These are phyloP conservation scores for Thryonomys swinderianus DNA, from an alignment of 2,113 vertebrate genomes.

Conservation along the genomic window DNA sequence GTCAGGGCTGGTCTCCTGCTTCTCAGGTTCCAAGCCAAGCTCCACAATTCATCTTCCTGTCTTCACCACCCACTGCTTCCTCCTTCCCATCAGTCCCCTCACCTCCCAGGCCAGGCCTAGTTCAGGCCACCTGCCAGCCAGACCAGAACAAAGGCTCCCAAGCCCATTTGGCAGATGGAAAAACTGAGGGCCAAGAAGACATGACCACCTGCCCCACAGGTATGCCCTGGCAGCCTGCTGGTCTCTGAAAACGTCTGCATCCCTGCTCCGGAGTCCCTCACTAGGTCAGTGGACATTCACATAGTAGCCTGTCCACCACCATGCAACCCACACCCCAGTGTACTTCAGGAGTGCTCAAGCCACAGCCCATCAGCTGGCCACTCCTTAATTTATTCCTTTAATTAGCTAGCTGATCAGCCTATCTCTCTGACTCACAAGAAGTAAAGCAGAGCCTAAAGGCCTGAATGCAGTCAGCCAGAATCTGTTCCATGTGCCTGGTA, in stretches of 20 bases:
- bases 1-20: slow-evolving; percentile 68
- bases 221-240: neutral
- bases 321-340: neutral
- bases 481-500: neutral
- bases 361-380: neutral
- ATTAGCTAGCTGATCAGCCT: neutral
- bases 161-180: slow-evolving; percentile 59
- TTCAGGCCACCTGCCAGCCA: slow-evolving; percentile 32
- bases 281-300: neutral
- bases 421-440: neutral
- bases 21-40: slow-evolving; percentile 82
- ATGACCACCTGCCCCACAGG: neutral
- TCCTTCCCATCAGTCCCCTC: slow-evolving; percentile 55
- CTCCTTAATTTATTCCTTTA: slow-evolving; percentile 11
- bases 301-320: neutral
- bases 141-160: neutral
- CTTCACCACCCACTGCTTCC: slow-evolving; percentile 78
- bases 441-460: neutral
- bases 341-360: neutral
- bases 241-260: neutral
- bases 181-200: slow-evolving; percentile 29
- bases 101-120: slow-evolving; percentile 34
- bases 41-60: slow-evolving; percentile 71
- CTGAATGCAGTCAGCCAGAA: neutral
- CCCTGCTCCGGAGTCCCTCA: neutral